Evolutionary conservation across 2,797 vertebrate genomes (phyloP).

Genomic region (Notolabrus celidotus): DNA sequence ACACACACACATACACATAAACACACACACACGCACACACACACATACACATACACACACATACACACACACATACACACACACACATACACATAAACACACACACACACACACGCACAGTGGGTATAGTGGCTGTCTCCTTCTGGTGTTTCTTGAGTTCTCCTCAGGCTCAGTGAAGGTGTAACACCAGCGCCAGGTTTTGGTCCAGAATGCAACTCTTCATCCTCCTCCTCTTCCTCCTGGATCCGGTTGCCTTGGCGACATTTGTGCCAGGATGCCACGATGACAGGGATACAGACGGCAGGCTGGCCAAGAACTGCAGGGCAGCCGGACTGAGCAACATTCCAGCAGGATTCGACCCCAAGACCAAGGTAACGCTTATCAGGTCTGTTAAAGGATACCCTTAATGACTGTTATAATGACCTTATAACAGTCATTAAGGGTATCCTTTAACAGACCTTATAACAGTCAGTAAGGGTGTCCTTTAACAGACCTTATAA

Average conservation of each 20-base stretch:
- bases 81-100: neutral
- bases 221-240: slow-evolving; percentile 42
- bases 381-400: too few relatives aligned
- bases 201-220: slow-evolving; percentile 49
- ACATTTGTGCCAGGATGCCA: slow-evolving; percentile 43
- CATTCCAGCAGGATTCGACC: slow-evolving; percentile 58
- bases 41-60: neutral
- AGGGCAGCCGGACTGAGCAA: slow-evolving; percentile 48
- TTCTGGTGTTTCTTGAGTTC: neutral
- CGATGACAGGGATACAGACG: slow-evolving; percentile 66
- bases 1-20: neutral
- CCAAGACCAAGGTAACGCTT: slow-evolving; percentile 59
- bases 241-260: neutral
- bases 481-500: too few relatives aligned
- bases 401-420: too few relatives aligned
- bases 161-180: neutral
- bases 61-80: neutral
- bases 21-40: too few relatives aligned
- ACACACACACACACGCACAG: neutral
- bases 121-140: neutral
- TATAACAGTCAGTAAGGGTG: too few relatives aligned
- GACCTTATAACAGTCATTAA: too few relatives aligned
- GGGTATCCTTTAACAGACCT: too few relatives aligned
- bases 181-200: neutral
- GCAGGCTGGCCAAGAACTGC: slow-evolving; percentile 71